Evolutionary conservation across 2,113 vertebrate genomes (phyloP).

Genomic region (Desmodus rotundus): DNA sequence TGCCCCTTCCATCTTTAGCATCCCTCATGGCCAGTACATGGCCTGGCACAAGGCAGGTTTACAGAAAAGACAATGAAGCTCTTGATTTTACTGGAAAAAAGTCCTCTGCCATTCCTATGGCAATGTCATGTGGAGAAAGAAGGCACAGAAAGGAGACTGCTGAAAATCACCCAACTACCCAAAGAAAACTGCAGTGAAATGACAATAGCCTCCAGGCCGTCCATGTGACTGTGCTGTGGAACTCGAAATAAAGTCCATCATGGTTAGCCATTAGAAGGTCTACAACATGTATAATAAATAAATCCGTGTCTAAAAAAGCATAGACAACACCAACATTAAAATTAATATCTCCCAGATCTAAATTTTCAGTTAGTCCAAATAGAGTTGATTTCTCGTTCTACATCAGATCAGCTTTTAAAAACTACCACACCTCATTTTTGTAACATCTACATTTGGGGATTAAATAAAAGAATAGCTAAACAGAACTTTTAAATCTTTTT

Average conservation of each 20-base stretch:
- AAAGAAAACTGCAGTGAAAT: background rate
- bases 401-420: background rate
- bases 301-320: background rate
- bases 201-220: rapidly evolving
- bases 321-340: background rate
- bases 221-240: rapidly evolving
- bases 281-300: background rate
- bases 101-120: background rate
- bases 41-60: background rate
- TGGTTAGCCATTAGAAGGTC: background rate
- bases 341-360: background rate
- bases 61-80: background rate
- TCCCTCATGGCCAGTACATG: background rate
- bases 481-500: background rate
- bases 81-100: background rate
- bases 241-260: background rate
- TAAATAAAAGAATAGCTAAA: background rate
- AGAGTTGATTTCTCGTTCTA: background rate
- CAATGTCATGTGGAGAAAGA: background rate
- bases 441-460: background rate
- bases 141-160: background rate
- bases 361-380: background rate
- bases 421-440: background rate
- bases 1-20: background rate
- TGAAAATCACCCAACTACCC: background rate